A percentile compares a stretch with the other conserved stretches of the same genome.
phyloP scores from a whole-genome alignment of 2,797 vertebrate species.

The Amblyopsis hoosieri region DNA sequence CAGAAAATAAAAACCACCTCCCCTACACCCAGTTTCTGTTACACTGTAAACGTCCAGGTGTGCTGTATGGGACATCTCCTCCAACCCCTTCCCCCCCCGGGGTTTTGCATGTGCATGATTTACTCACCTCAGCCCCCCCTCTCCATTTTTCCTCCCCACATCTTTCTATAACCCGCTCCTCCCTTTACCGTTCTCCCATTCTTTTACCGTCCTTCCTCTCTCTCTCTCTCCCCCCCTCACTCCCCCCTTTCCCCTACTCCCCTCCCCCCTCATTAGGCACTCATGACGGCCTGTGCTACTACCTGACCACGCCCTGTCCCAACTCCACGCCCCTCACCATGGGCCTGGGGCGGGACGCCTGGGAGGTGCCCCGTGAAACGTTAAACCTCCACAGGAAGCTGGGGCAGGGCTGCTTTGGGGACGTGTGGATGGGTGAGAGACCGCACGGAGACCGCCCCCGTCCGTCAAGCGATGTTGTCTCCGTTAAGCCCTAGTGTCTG shows the following conservation, averaged over 20 bases:
- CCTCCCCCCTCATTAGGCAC: constrained; percentile 71
- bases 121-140: constrained; percentile 61
- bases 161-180: constrained; percentile 26
- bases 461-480: constrained; percentile 15
- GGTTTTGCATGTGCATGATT: constrained; percentile 74
- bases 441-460: constrained; percentile 21
- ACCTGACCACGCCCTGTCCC: constrained; percentile 83
- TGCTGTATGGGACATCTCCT: constrained; percentile 22
- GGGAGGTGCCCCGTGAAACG: constrained; percentile 88
- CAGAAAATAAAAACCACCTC: not conserved
- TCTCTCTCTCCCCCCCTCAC: constrained; percentile 13
- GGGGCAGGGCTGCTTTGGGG: constrained; percentile 96
- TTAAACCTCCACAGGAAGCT: constrained; percentile 84
- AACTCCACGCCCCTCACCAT: constrained; percentile 88
- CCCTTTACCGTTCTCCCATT: constrained; percentile 38
- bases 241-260: not conserved
- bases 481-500: constrained; percentile 3
- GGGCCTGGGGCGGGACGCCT: constrained; percentile 92
- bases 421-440: constrained; percentile 95
- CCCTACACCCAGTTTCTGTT: not conserved
- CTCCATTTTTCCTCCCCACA: constrained; percentile 35
- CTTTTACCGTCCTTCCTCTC: constrained; percentile 21
- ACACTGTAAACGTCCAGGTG: constrained; percentile 53
- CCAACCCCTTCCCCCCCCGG: constrained; percentile 18
- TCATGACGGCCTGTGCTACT: constrained; percentile 92